Base-by-base conservation (phyloP, 2,888 invertebrate species). In the Hyppa rectilinea region DNA sequence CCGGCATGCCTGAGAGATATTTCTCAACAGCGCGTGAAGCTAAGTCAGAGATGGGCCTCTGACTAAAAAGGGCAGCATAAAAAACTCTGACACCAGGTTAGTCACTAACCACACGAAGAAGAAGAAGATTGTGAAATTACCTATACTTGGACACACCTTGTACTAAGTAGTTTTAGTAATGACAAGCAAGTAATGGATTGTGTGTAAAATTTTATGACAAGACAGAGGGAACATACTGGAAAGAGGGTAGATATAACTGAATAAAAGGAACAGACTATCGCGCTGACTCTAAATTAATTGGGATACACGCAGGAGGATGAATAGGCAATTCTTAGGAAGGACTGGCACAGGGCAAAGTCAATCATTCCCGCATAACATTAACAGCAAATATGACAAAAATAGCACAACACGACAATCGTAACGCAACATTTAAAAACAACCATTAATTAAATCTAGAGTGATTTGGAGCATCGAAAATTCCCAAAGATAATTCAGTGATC, bases 401-500 rank as follows among this genome's bases (percentile, higher is more conserved):
- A 12, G 9, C 10, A 26, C 4, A 26, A 56, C 23, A 43, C 12
- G 4, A 14, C 20, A 59, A 26, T 49, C 50, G 34, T 58, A 50
- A 29, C 62, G 43, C 20, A 38, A 43, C 4, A 20, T 45, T 34
- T 74, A 75, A 76, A 66, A n/a, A 29, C 49, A 47, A 20, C 4
- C 12, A 36, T 49, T 76, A 36, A 76, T 63, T 62, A 60, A 81
- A 76, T 62, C 20, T n/a, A 59, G 45, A 60, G 29, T 55, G n/a
- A 81, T 77, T 78, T 50, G 36, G 55, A 63, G 59, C 63, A 26
- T 52, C 63, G 53, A 40, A 64, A 77, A 49, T 50, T 75, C 53
- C 40, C 73, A 31, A 43, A 67, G 63, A 67, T 68, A 83, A 82
- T 74, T 70, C 52, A 60, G 55, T 52, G 59, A 74, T 72, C 52